Evolutionary conservation across 1,140 invertebrate species (phyloP).

Genomic region (Platyura marginata): DNA sequence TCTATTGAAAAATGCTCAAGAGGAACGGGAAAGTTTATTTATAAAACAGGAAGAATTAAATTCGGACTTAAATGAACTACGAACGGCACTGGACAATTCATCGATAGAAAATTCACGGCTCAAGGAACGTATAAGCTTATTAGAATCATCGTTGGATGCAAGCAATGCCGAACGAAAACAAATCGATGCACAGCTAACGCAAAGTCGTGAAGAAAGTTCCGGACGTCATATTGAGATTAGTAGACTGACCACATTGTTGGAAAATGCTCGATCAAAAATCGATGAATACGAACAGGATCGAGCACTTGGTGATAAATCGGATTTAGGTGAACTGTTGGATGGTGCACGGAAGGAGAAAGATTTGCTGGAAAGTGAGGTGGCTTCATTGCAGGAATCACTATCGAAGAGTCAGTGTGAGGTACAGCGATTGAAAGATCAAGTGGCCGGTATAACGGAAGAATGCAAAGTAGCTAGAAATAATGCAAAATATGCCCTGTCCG

Average conservation of each 20-base stretch:
- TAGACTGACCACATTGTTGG: conserved; percentile 52
- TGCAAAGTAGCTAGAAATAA: conserved; percentile 62
- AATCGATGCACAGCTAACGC: conserved; percentile 46
- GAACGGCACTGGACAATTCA: conserved; percentile 26
- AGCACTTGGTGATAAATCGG: conserved; percentile 38
- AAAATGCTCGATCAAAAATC: conserved; percentile 59
- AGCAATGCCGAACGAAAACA: conserved; percentile 49
- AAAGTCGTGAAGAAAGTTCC: conserved; percentile 43
- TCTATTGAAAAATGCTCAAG: conserved; percentile 66
- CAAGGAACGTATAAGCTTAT: conserved; percentile 40
- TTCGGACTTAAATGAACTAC: conserved; percentile 38
- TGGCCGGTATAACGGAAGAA: conserved; percentile 56
- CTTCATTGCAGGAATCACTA: conserved; percentile 55
- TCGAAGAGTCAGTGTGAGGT: conserved; percentile 57
- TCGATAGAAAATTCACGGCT: conserved; percentile 40
- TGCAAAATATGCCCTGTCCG: conserved; percentile 58
- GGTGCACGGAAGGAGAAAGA: conserved; percentile 49
- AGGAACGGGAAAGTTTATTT: conserved; percentile 50
- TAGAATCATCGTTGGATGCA: conserved; percentile 52
- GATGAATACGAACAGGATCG: conserved; percentile 39
- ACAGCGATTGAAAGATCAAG: conserved; percentile 48
- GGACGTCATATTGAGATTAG: conserved; percentile 54
- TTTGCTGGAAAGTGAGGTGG: conserved; percentile 44
- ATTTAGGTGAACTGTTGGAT: conserved; percentile 51
- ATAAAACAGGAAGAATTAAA: conserved; percentile 65